Percentiles rank a stretch among this genome's conserved stretches.
Conservation (phyloP, 2,797 vertebrate species). For the Rhinichthys osculus region DNA sequence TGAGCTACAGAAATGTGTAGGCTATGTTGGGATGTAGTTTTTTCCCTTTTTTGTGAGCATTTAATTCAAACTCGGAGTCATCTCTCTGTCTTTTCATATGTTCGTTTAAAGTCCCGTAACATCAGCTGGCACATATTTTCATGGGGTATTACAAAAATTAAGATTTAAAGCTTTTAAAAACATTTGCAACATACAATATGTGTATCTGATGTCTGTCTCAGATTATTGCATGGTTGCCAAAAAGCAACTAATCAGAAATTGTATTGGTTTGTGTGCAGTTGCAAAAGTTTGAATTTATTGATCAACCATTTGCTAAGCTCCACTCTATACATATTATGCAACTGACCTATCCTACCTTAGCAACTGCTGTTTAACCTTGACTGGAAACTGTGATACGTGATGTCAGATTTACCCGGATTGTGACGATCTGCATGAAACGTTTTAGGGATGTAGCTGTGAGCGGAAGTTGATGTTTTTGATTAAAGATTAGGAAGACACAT, state of each 20-base stretch:
- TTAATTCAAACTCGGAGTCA: slow-evolving; percentile 56
- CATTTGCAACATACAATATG: slow-evolving; percentile 21
- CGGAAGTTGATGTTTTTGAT: too few species aligned
- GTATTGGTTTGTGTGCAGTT: background rate
- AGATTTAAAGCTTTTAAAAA: slow-evolving; percentile 69
- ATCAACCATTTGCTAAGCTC: background rate
- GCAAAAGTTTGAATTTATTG: background rate
- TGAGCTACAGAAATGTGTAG: slow-evolving; percentile 78
- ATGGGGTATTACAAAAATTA: slow-evolving; percentile 62
- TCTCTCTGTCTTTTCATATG: slow-evolving; percentile 73
- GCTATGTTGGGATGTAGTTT: slow-evolving; percentile 71
- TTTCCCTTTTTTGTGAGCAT: slow-evolving; percentile 51
- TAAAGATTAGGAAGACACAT: too few species aligned
- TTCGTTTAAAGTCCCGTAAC: slow-evolving; percentile 67
- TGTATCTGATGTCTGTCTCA: slow-evolving; percentile 24
- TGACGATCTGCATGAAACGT: too few species aligned
- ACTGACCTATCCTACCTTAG: background rate
- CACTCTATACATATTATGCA: too few species aligned
- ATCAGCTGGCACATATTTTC: slow-evolving; percentile 60
- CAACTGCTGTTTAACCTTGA: background rate
- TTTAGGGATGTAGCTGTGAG: too few species aligned
- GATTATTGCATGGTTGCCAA: slow-evolving; percentile 5
- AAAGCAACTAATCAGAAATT: background rate
- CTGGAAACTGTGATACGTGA: background rate
- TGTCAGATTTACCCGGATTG: too few species aligned